Conservation (phyloP, 2,888 invertebrate species). For the Steinernema hermaphroditum region DNA sequence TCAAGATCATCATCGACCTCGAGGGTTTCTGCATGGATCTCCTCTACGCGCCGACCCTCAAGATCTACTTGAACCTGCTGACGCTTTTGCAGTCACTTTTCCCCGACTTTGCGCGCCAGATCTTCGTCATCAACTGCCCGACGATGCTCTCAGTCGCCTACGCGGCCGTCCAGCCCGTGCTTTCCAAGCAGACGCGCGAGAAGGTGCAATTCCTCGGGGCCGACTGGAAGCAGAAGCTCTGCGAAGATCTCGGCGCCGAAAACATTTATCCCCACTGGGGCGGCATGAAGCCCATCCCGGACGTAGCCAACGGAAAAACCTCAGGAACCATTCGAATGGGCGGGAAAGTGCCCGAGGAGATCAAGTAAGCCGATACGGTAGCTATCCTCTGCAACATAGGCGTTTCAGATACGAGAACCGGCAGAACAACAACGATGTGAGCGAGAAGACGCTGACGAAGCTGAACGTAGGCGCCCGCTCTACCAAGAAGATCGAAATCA, state of each 20-base stretch:
- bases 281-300: constrained; percentile 33
- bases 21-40: constrained; percentile 60
- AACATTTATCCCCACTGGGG: constrained; percentile 46
- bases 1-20: constrained; percentile 59
- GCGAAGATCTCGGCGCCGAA: constrained; percentile 43
- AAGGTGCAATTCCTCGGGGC: constrained; percentile 42
- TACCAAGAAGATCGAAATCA: constrained; percentile 31
- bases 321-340: constrained; percentile 57
- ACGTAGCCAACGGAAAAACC: constrained; percentile 26
- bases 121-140: constrained; percentile 45
- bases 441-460: constrained; percentile 49
- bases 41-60: constrained; percentile 52
- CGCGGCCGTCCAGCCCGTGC: constrained; percentile 44
- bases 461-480: constrained; percentile 52
- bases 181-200: constrained; percentile 45
- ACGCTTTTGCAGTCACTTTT: constrained; percentile 49
- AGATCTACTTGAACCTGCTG: constrained; percentile 56
- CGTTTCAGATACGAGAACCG: constrained; percentile 41
- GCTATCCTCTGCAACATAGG: not conserved
- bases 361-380: constrained; percentile 34
- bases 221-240: constrained; percentile 38
- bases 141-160: constrained; percentile 43
- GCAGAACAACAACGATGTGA: constrained; percentile 45
- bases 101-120: constrained; percentile 42
- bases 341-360: constrained; percentile 48